These are phyloP conservation scores for Ardeotis arabs DNA, from an alignment of 2,113 vertebrate species.

Conservation along the genomic window DNA sequence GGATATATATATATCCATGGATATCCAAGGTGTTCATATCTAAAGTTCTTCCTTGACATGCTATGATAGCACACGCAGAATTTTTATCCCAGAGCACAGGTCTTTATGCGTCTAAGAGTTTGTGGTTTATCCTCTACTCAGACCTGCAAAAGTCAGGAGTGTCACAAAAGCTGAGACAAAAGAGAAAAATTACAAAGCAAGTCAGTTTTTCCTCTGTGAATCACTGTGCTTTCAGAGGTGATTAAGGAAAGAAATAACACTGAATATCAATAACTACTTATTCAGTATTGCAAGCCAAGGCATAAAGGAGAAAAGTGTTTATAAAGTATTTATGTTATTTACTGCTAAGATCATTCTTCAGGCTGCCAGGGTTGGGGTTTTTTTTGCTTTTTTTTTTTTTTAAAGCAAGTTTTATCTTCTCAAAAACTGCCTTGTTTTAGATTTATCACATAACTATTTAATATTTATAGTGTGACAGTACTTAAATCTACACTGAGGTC, in stretches of 20 bases:
- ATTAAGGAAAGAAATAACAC: slow-evolving; percentile 7
- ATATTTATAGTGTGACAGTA: slow-evolving; percentile 19
- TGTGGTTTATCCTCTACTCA: neutral
- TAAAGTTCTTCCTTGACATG: neutral
- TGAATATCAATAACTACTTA: slow-evolving; percentile 5
- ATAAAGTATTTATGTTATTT: slow-evolving; percentile 55
- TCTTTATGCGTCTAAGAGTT: neutral
- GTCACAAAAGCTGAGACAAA: neutral
- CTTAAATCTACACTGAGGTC: neutral
- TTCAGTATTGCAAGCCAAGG: neutral
- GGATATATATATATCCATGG: neutral
- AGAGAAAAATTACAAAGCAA: neutral
- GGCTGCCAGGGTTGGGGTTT: neutral
- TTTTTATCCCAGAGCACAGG: neutral
- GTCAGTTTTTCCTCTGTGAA: neutral
- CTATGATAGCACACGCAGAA: neutral
- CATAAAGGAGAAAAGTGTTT: slow-evolving; percentile 14
- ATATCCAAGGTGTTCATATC: neutral
- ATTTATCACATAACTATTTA: slow-evolving; percentile 2
- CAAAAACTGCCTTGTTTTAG: neutral
- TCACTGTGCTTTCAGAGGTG: neutral
- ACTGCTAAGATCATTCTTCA: slow-evolving; percentile 15
- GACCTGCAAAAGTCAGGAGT: neutral
- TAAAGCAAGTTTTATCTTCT: neutral
- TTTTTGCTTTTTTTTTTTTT: neutral